Evolutionary conservation across 2,888 invertebrate species (phyloP), one percentile per base, ranked within the genome.

Genomic region (Platypus cylindrus): DNA sequence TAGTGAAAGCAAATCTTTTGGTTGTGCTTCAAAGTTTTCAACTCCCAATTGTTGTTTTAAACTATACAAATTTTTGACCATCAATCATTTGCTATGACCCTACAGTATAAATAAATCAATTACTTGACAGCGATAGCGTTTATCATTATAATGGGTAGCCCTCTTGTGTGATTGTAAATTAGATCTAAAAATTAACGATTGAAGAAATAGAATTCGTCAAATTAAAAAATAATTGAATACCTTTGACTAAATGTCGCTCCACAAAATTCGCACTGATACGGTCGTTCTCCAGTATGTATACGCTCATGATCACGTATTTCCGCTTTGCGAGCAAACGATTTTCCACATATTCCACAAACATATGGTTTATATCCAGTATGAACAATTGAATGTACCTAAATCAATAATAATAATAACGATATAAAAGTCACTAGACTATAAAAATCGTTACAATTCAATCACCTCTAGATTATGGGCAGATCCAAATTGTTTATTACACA

Each of bases 281-380:
- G 84, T 2, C 79, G 71, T 56, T 83, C 84, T 0, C 84, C 82
- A 0, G 86, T 86, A 44, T 87, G 87, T 3, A 74, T 81, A 17
- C 85, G 62, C 55, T 78, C 76, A 47, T 87, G 87, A 56, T 85
- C 83, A n/a, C 75, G 60, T 1, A 86, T 75, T 54, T 85, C 84
- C 0, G 80, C 78, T 28, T 78, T 70, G 1, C 85, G 56, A 0
- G 82, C 81, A 61, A 85, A 85, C 0, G 74, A 73, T 55, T 81
- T 85, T 0, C 73, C 71, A 51, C 84, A 85, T 7, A 70, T 62
- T 3, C 70, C 64, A 49, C 84, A 84, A 24, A 70, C 67, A 52
- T 72, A 81, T 0, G 80, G 79, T 47, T 77, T 76, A 45, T 70
- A 71, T 0, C 82, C 80, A 0, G 81, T 75, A 53, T 85, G 85